phyloP scores from a whole-genome alignment of 2,113 vertebrate species.

The Chascanopsetta lugubris region DNA sequence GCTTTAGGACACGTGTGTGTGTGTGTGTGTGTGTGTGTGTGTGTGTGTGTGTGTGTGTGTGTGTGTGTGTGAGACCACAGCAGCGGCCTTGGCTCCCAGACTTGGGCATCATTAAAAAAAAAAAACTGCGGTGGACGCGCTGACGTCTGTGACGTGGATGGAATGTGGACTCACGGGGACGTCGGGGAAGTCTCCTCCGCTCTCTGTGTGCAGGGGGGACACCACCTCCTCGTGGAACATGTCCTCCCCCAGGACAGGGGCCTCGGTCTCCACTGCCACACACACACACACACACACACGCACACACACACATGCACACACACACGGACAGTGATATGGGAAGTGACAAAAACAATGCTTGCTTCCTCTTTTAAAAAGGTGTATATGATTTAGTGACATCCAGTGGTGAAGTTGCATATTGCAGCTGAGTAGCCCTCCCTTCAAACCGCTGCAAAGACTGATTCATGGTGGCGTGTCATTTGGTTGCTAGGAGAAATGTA shows the following conservation, averaged over 20 bases:
- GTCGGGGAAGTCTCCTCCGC: conserved; percentile 54
- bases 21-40: too few relatives aligned
- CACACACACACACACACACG: conserved; percentile 4
- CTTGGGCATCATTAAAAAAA: conserved; percentile 8
- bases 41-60: too few relatives aligned
- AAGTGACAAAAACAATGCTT: too few relatives aligned
- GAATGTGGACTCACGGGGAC: conserved; percentile 65
- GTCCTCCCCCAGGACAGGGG: conserved; percentile 69
- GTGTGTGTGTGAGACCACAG: too few relatives aligned
- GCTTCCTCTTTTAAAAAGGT: background rate
- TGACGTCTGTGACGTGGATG: background rate
- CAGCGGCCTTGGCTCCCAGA: background rate
- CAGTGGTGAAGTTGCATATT: too few relatives aligned
- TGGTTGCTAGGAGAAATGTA: too few relatives aligned
- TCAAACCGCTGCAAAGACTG: too few relatives aligned
- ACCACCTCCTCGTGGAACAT: conserved; percentile 74
- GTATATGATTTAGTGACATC: too few relatives aligned
- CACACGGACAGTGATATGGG: background rate
- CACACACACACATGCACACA: conserved; percentile 4
- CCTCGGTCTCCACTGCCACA: conserved; percentile 31
- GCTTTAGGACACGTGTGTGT: too few relatives aligned
- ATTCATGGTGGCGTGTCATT: too few relatives aligned
- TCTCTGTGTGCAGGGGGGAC: conserved; percentile 45
- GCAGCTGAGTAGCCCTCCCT: too few relatives aligned
- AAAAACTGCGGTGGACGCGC: background rate